Evolutionary conservation across 1,140 invertebrate species (phyloP).

Genomic region (Diachasma alloeum): DNA sequence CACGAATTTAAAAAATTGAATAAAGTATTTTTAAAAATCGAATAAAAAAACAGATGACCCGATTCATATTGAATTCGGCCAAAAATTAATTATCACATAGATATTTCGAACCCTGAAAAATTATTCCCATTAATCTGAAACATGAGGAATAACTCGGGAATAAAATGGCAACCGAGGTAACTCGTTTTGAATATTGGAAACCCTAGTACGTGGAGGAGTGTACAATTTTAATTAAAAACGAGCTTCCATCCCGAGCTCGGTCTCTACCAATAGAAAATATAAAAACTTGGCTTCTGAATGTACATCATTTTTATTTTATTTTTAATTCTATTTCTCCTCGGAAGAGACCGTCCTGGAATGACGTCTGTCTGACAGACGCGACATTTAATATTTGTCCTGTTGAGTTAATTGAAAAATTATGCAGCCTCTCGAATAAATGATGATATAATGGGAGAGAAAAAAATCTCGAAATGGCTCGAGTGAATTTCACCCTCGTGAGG

Average conservation of each 20-base stretch:
- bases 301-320: not conserved
- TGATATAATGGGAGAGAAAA: not conserved
- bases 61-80: too few species aligned
- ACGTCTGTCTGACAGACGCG: not conserved
- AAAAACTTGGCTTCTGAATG: not conserved
- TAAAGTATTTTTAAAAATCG: too few species aligned
- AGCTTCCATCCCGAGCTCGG: not conserved
- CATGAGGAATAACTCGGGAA: not conserved
- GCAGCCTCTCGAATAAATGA: not conserved
- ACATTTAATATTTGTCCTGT: not conserved
- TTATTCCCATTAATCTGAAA: not conserved
- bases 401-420: constrained; percentile 12
- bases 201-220: not conserved
- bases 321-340: not conserved
- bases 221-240: constrained; percentile 20
- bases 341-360: not conserved
- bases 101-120: not conserved
- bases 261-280: not conserved
- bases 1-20: too few species aligned
- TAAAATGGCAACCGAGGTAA: not conserved
- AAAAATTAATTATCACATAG: not conserved
- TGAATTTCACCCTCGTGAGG: not conserved
- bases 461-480: not conserved
- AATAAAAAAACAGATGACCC: too few species aligned
- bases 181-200: constrained; percentile 14